A percentile compares a stretch with the other conserved stretches of the same genome.
Conservation (phyloP, 2,113 vertebrate species). For the Amphilophus citrinellus region DNA sequence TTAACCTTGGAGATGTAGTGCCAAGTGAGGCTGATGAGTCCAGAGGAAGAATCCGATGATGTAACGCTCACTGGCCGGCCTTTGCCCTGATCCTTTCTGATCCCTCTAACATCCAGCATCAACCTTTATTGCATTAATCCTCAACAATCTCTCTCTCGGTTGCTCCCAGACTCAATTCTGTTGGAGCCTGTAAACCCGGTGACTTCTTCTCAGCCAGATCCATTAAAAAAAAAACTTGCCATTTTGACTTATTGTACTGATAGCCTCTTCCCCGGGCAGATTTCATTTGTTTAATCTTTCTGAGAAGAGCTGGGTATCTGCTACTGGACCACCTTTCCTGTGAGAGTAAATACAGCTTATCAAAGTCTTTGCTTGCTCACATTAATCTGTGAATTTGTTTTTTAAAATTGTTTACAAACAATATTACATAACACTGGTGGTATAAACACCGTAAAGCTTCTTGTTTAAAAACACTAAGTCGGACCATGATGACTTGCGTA, state of each 20-base stretch:
- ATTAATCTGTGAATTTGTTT: constrained; percentile 38
- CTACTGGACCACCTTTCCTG: constrained; percentile 5
- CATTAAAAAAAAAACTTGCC: not conserved
- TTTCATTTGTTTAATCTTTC: constrained; percentile 62
- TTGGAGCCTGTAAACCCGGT: constrained; percentile 32
- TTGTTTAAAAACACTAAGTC: not conserved
- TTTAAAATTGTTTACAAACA: constrained; percentile 28
- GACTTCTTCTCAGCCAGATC: constrained; percentile 21
- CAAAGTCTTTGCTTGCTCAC: constrained; percentile 42
- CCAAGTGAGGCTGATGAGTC: not conserved
- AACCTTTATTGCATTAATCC: constrained; percentile 76
- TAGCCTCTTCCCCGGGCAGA: not conserved
- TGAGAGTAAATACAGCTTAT: constrained; percentile 25
- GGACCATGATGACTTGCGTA: not conserved
- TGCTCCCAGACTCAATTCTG: constrained; percentile 27
- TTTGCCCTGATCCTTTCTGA: constrained; percentile 69
- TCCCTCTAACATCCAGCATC: constrained; percentile 65
- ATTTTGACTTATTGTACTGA: constrained; percentile 31
- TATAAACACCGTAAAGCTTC: not conserved
- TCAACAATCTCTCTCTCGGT: constrained; percentile 70
- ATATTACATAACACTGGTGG: constrained; percentile 23
- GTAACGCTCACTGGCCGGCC: constrained; percentile 51
- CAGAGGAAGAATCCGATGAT: constrained; percentile 51
- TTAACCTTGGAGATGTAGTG: not conserved
- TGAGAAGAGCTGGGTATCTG: constrained; percentile 31